Evolutionary conservation across 2,113 vertebrate genomes (phyloP).

Genomic region (Podarcis muralis): DNA sequence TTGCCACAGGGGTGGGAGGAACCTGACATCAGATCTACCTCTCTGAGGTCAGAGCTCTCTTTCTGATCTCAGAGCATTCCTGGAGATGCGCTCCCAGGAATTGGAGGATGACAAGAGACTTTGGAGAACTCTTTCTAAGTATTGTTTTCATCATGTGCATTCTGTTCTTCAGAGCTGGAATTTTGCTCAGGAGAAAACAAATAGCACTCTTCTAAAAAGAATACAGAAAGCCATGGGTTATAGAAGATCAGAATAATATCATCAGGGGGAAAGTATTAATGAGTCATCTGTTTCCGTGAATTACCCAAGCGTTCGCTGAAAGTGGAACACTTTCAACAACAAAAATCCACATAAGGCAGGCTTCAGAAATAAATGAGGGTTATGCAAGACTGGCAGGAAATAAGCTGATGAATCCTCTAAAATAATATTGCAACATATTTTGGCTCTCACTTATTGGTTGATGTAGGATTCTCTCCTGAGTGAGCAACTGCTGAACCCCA

Average conservation of each 20-base stretch:
- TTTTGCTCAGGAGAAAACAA: conserved; percentile 41
- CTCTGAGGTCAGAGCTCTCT: too few relatives aligned
- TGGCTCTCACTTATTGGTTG: conserved; percentile 65
- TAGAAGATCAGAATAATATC: conserved; percentile 57
- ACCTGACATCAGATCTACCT: too few relatives aligned
- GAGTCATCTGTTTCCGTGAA: conserved; percentile 72
- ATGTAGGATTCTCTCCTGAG: conserved; percentile 69
- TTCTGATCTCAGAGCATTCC: too few relatives aligned
- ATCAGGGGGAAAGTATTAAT: conserved; percentile 61
- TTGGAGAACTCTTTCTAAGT: conserved; percentile 16
- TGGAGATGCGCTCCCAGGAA: background rate
- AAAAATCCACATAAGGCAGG: conserved; percentile 74
- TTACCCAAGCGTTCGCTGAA: conserved; percentile 64
- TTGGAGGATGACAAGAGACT: background rate
- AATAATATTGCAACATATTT: conserved; percentile 79
- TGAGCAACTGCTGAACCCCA: conserved; percentile 47
- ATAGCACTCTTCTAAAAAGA: conserved; percentile 39
- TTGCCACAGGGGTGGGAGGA: too few relatives aligned
- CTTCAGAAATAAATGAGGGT: conserved; percentile 77
- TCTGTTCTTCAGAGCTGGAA: background rate
- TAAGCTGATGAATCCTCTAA: conserved; percentile 77
- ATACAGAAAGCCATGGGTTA: conserved; percentile 41
- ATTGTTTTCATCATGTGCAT: conserved; percentile 22
- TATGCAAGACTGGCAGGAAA: conserved; percentile 78
- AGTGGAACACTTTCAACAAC: conserved; percentile 63